phyloP scores from a whole-genome alignment of 2,113 vertebrate species.

The Machaerirhynchus nigripectus region DNA sequence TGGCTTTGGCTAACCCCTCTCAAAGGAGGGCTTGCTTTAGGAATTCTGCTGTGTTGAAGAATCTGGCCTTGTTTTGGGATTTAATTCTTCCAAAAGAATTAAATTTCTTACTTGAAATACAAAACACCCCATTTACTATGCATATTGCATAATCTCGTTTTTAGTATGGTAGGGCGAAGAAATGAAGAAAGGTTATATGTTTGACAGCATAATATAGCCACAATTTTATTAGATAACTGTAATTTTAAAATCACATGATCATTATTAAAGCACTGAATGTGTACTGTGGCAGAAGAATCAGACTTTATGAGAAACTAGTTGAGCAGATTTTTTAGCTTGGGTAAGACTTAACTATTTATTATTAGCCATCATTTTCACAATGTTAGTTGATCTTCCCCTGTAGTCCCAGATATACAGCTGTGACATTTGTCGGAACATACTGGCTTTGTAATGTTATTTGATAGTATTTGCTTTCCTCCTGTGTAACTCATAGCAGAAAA shows the following conservation, averaged over 20 bases:
- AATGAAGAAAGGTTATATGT: not conserved
- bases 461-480: not conserved
- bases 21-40: not conserved
- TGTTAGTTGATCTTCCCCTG: not conserved
- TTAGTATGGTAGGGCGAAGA: not conserved
- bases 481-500: not conserved
- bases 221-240: not conserved
- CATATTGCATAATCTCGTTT: not conserved
- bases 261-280: not conserved
- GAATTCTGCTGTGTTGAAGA: not conserved
- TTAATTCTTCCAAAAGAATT: not conserved
- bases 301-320: not conserved
- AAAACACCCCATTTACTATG: not conserved
- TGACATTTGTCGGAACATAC: not conserved
- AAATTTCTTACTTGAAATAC: not conserved
- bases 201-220: not conserved
- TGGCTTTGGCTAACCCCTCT: not conserved
- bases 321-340: not conserved
- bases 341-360: not conserved
- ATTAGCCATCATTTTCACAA: not conserved
- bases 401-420: not conserved
- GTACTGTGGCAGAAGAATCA: not conserved
- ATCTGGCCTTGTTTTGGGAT: not conserved
- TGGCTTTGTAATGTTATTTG: not conserved
- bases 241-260: not conserved